Conservation (phyloP, 2,113 vertebrate species). For the Danionella cerebrum region DNA sequence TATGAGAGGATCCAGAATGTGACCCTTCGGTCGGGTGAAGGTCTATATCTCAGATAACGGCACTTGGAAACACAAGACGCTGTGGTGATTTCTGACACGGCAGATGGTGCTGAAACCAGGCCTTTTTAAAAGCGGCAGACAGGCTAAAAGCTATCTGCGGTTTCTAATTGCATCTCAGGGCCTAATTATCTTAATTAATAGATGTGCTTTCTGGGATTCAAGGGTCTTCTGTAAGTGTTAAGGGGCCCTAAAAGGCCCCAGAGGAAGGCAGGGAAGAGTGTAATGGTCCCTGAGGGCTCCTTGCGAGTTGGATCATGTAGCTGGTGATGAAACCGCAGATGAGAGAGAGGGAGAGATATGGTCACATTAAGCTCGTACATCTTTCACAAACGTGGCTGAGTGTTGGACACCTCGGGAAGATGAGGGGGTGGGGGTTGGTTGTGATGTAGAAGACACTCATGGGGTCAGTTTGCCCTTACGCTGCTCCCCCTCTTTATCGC, state of each 20-base stretch:
- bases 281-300: conserved; percentile 65
- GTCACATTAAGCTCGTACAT: conserved; percentile 64
- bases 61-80: conserved; percentile 76
- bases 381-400: conserved; percentile 49
- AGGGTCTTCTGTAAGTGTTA: conserved; percentile 73
- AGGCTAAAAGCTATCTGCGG: conserved; percentile 85
- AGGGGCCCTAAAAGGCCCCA: conserved; percentile 70
- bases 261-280: conserved; percentile 58
- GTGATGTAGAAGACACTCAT: not conserved
- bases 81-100: conserved; percentile 70
- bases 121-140: conserved; percentile 68
- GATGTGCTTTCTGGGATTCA: conserved; percentile 66
- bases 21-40: conserved; percentile 62
- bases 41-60: conserved; percentile 79
- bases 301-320: conserved; percentile 71
- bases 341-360: conserved; percentile 59
- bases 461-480: conserved; percentile 32
- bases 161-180: conserved; percentile 83
- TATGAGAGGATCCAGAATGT: conserved; percentile 43
- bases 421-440: not conserved
- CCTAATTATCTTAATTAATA: conserved; percentile 98
- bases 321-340: conserved; percentile 59
- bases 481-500: conserved; percentile 30
- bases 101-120: conserved; percentile 81
- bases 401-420: conserved; percentile 39